Conservation (phyloP, 2,113 vertebrate genomes). For the Genyomyrus donnyi region DNA sequence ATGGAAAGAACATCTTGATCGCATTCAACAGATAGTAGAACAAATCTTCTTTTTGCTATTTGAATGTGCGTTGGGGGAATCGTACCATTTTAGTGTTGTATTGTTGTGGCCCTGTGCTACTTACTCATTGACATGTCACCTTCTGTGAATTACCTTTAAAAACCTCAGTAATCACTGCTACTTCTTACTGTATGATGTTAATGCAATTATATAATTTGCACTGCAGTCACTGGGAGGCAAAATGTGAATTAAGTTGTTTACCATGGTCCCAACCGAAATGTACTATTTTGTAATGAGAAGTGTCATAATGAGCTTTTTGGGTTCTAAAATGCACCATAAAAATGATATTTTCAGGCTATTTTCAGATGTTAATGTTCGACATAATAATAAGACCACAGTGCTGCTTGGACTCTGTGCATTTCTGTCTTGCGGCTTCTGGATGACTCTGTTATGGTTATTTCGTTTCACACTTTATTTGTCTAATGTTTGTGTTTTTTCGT, state of each 20-base stretch:
- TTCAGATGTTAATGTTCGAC: background rate
- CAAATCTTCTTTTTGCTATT: background rate
- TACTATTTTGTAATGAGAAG: background rate
- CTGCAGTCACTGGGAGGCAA: background rate
- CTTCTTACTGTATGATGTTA: background rate
- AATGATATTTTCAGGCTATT: background rate
- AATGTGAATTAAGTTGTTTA: background rate
- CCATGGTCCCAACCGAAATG: background rate
- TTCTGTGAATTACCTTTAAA: background rate
- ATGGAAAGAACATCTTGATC: background rate
- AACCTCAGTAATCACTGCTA: background rate
- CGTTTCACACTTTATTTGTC: background rate
- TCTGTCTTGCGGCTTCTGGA: background rate
- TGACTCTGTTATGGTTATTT: background rate
- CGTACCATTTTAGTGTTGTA: background rate
- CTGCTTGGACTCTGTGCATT: background rate
- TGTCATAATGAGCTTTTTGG: background rate
- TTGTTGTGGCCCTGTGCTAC: background rate
- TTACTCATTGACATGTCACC: background rate
- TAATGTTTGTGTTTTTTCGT: background rate
- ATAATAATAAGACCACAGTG: background rate
- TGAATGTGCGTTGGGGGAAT: background rate
- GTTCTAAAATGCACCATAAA: background rate
- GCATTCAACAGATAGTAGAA: background rate
- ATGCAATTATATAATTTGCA: background rate